A percentile compares a stretch with the other conserved stretches of the same genome.
Conservation (phyloP, 2,888 invertebrate species). For the Ligdia adustata region DNA sequence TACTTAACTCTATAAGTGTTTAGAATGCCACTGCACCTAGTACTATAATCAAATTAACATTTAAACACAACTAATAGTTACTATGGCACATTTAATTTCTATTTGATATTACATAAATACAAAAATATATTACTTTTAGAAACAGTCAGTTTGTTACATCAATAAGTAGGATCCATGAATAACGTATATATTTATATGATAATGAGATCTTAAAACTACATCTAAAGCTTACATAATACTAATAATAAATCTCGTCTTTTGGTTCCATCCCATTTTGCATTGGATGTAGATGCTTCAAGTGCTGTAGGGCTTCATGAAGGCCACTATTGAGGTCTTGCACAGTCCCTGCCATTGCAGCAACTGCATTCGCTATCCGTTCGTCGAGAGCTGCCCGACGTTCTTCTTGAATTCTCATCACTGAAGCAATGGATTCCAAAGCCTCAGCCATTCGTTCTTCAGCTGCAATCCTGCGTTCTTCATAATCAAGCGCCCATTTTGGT, state of each 20-base stretch:
- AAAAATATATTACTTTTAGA: constrained; percentile 1
- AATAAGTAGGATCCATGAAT: too few relatives aligned
- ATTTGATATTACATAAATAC: constrained; percentile 1
- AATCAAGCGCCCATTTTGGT: constrained; percentile 69
- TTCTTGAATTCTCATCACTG: constrained; percentile 59
- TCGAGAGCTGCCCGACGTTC: constrained; percentile 58
- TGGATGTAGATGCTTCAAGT: constrained; percentile 50
- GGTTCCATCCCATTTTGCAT: constrained; percentile 50
- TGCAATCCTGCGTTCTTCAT: constrained; percentile 67
- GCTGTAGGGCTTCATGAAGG: constrained; percentile 61
- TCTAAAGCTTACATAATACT: constrained; percentile 20
- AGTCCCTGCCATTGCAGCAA: constrained; percentile 61
- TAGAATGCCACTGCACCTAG: constrained; percentile 35
- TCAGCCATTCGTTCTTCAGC: constrained; percentile 70
- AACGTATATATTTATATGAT: neutral
- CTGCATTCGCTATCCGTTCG: constrained; percentile 58
- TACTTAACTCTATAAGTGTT: constrained; percentile 24
- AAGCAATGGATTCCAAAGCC: constrained; percentile 64
- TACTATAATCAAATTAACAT: constrained; percentile 6
- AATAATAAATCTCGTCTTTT: constrained; percentile 53
- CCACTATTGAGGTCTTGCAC: constrained; percentile 66
- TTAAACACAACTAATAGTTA: too few relatives aligned
- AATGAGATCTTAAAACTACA: constrained; percentile 12
- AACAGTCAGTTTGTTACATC: too few relatives aligned
- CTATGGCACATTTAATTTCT: constrained; percentile 20